Evolutionary conservation across 2,888 invertebrate genomes (phyloP).

Genomic region (Dolomedes plantarius): DNA sequence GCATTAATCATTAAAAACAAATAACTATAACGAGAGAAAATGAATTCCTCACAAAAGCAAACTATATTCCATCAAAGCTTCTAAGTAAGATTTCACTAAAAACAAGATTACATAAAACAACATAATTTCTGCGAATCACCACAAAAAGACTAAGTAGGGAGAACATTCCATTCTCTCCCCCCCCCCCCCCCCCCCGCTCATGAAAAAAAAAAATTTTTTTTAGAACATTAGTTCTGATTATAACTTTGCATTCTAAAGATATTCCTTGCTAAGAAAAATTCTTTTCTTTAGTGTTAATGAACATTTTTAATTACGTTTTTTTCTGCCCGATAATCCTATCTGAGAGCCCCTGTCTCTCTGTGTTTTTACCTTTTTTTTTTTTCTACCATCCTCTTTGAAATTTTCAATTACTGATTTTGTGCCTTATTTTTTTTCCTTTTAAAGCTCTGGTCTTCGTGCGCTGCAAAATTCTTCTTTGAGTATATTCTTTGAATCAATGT

Average conservation of each 20-base stretch:
- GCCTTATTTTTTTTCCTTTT: neutral
- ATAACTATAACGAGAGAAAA: constrained; percentile 16
- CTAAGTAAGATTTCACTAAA: constrained; percentile 20
- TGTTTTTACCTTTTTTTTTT: constrained; percentile 12
- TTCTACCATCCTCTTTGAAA: constrained; percentile 48
- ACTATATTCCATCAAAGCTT: constrained; percentile 14
- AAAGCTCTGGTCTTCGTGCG: neutral
- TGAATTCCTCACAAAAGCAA: constrained; percentile 38
- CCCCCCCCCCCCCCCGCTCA: neutral
- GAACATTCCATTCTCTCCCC: constrained; percentile 10
- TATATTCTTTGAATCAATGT: constrained; percentile 69
- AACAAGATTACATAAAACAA: constrained; percentile 54
- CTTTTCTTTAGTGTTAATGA: constrained; percentile 65
- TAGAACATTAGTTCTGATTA: constrained; percentile 19
- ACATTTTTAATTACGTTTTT: constrained; percentile 71
- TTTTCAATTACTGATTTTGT: constrained; percentile 69
- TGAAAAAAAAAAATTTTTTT: constrained; percentile 14
- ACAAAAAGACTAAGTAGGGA: constrained; percentile 54
- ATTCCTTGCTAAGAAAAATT: constrained; percentile 20
- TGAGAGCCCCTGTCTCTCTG: constrained; percentile 38
- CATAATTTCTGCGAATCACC: constrained; percentile 46
- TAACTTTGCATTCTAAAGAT: constrained; percentile 30
- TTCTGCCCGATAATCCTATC: constrained; percentile 40
- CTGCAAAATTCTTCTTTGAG: constrained; percentile 61
- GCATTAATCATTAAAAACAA: neutral